Conservation (phyloP, 2,888 invertebrate genomes). For the Diplolepis rosae region DNA sequence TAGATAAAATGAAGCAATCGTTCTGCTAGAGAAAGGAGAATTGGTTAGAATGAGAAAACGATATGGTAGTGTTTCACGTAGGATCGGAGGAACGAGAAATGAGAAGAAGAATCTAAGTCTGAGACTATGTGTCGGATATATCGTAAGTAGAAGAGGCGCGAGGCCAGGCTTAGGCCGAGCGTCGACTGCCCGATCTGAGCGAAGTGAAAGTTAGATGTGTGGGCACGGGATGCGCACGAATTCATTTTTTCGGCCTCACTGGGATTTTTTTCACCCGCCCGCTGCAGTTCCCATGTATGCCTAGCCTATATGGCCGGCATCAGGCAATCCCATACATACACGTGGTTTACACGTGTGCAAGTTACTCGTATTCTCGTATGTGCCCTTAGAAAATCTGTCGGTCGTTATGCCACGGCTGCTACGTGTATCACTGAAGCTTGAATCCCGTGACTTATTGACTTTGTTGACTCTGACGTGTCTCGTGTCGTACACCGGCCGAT, state of each 20-base stretch:
- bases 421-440: constrained; percentile 44
- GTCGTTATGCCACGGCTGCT: constrained; percentile 28
- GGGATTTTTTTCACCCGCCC: constrained; percentile 52
- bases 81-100: constrained; percentile 26
- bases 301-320: constrained; percentile 69
- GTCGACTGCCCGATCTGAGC: constrained; percentile 66
- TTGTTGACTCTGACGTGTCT: constrained; percentile 60
- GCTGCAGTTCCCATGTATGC: constrained; percentile 70
- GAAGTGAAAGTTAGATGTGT: constrained; percentile 74
- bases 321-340: constrained; percentile 48
- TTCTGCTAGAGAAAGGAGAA: not conserved
- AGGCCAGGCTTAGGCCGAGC: constrained; percentile 51
- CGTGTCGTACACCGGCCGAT: constrained; percentile 49
- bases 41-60: not conserved
- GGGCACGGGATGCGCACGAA: constrained; percentile 75
- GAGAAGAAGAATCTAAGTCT: constrained; percentile 50
- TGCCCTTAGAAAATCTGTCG: constrained; percentile 34
- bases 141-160: constrained; percentile 52
- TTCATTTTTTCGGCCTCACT: constrained; percentile 72
- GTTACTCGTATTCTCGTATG: constrained; percentile 16
- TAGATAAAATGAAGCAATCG: not conserved
- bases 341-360: constrained; percentile 42
- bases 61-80: not conserved
- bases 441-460: constrained; percentile 67
- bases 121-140: constrained; percentile 53